Conservation (phyloP, 2,888 invertebrate species). For the Spisula solida region DNA sequence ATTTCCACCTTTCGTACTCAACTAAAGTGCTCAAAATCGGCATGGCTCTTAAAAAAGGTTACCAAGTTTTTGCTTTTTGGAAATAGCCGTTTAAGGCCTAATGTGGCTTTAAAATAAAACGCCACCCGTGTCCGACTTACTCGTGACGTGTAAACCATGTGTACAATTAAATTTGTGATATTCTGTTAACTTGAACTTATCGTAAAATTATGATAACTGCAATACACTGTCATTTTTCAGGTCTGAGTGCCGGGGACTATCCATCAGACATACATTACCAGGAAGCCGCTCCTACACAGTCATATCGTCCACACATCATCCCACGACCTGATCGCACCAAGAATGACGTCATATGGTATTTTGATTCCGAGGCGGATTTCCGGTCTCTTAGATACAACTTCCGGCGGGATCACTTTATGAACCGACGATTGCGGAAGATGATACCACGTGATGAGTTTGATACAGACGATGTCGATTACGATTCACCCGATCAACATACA, state of each 20-base stretch:
- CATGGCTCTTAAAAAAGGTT: too few species aligned
- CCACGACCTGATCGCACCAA: conserved; percentile 47
- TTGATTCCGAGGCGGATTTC: conserved; percentile 15
- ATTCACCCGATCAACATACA: neutral
- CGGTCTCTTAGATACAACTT: conserved; percentile 24
- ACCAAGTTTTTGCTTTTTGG: too few species aligned
- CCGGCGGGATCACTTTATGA: neutral
- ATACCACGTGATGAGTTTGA: neutral
- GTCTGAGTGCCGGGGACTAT: conserved; percentile 23
- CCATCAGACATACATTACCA: conserved; percentile 38
- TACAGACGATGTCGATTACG: neutral
- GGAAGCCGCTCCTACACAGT: neutral
- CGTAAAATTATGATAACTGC: too few species aligned
- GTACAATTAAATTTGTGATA: too few species aligned
- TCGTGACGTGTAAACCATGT: too few species aligned
- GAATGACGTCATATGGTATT: conserved; percentile 51
- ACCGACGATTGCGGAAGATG: neutral
- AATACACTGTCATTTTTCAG: neutral
- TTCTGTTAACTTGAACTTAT: too few species aligned
- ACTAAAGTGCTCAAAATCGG: too few species aligned
- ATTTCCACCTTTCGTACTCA: too few species aligned
- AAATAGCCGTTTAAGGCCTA: too few species aligned
- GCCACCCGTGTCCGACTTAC: too few species aligned
- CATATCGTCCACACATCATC: conserved; percentile 47
- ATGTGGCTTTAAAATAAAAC: too few species aligned